phyloP scores from a whole-genome alignment of 92 coral and sea anemone species.

The Hydrozoanthus gracilis region DNA sequence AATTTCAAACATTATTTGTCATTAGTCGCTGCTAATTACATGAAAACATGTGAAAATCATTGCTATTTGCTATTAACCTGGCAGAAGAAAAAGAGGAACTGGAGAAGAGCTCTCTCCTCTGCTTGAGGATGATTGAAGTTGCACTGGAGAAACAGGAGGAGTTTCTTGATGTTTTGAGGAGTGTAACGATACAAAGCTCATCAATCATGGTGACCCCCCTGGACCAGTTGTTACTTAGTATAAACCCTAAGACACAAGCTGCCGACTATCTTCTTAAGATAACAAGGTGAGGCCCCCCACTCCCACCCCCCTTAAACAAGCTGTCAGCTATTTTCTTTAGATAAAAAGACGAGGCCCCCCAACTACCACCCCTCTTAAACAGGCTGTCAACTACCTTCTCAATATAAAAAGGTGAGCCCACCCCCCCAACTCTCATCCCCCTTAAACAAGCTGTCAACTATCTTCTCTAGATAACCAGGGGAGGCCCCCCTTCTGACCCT shows the following conservation, averaged over 20 bases:
- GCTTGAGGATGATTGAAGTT: conserved; percentile 86
- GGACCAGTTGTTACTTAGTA: conserved; percentile 85
- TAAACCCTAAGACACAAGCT: conserved; percentile 79
- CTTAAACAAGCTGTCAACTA: conserved; percentile 74
- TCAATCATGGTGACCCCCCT: conserved; percentile 82
- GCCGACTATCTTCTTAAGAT: conserved; percentile 90
- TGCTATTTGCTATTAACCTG: neutral
- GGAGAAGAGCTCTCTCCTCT: conserved; percentile 83
- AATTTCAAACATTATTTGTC: too few relatives aligned
- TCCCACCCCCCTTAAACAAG: too few relatives aligned
- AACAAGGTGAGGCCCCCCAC: conserved; percentile 21
- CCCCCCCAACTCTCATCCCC: conserved; percentile 75
- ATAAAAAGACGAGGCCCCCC: conserved; percentile 45
- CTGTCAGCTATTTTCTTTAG: conserved; percentile 8
- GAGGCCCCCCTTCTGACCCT: conserved; percentile 73
- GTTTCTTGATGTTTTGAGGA: conserved; percentile 80
- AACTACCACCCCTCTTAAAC: too few relatives aligned
- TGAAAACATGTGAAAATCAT: too few relatives aligned
- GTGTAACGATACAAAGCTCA: conserved; percentile 69
- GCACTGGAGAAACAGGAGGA: conserved; percentile 89
- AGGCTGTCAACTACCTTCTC: too few relatives aligned
- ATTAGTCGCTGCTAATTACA: too few relatives aligned
- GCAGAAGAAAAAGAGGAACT: conserved; percentile 85
- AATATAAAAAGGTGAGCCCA: conserved; percentile 5
- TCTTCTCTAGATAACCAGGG: conserved; percentile 38